These are phyloP conservation scores for Lepidochitona cinerea DNA, from an alignment of 2,888 invertebrate species.

Conservation along the genomic window DNA sequence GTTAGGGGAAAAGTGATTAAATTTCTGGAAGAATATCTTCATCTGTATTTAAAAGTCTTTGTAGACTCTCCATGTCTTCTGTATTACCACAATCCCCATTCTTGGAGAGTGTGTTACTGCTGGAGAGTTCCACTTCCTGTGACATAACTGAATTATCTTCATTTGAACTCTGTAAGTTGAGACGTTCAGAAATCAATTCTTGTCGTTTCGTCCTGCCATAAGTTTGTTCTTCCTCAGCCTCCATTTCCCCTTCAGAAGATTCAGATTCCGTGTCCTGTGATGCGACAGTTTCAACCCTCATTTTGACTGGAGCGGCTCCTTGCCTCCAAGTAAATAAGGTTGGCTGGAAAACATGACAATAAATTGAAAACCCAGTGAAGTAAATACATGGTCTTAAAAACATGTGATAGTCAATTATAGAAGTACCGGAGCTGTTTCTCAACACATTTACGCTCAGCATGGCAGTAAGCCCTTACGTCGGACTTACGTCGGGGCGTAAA, in stretches of 20 bases:
- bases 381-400: no score
- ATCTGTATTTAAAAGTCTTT: not conserved
- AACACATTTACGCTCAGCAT: no score
- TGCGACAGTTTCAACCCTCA: conserved; percentile 46
- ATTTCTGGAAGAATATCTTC: not conserved
- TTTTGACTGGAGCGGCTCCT: conserved; percentile 24
- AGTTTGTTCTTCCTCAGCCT: conserved; percentile 1
- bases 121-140: not conserved
- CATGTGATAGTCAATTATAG: no score
- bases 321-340: conserved; percentile 43
- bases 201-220: not conserved
- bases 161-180: not conserved
- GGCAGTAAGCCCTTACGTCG: no score
- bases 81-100: not conserved
- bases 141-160: not conserved
- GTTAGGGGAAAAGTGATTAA: not conserved
- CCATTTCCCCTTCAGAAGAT: conserved; percentile 19
- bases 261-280: conserved; percentile 28
- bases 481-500: no score
- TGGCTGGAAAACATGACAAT: conserved; percentile 38
- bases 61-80: not conserved
- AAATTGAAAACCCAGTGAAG: no score
- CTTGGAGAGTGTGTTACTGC: not conserved
- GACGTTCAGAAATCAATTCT: not conserved
- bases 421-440: no score